phyloP scores from a whole-genome alignment of 2,113 vertebrate genomes.

The Ceratotherium simum region DNA sequence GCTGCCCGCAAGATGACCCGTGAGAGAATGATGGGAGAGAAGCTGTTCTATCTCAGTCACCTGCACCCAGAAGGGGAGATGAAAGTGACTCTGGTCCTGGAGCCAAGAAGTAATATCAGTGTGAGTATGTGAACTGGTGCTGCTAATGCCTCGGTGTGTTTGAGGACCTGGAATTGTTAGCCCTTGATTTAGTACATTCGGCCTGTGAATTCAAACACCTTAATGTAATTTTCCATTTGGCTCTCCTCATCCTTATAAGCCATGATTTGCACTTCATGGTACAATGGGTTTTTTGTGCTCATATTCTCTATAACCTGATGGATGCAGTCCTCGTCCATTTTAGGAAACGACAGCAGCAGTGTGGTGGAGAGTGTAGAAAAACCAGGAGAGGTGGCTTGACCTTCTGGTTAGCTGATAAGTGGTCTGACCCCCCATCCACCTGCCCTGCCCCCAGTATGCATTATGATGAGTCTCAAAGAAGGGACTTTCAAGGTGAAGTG shows the following conservation, averaged over 20 bases:
- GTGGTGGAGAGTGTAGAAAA: neutral
- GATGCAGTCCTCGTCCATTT: constrained; percentile 22
- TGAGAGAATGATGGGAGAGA: constrained; percentile 97
- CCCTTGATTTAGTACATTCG: constrained; percentile 57
- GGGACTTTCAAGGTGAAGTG: neutral
- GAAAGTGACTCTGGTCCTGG: constrained; percentile 91
- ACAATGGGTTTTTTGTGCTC: constrained; percentile 40
- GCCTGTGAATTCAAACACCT: constrained; percentile 54
- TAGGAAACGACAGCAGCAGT: neutral
- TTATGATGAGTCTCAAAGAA: neutral
- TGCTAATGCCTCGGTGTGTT: neutral
- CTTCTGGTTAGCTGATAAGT: neutral
- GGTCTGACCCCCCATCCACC: neutral
- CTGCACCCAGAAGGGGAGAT: constrained; percentile 86
- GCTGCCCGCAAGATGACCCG: constrained; percentile 92
- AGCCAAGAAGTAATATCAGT: constrained; percentile 94
- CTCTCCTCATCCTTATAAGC: constrained; percentile 58
- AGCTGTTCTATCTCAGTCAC: constrained; percentile 89
- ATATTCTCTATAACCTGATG: constrained; percentile 11
- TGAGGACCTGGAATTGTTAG: constrained; percentile 36
- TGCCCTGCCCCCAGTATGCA: neutral
- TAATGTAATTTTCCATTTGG: constrained; percentile 74
- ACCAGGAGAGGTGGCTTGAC: neutral
- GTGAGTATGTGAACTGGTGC: constrained; percentile 86
- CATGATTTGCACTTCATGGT: constrained; percentile 60